Percentiles rank a stretch among this genome's conserved stretches.
Evolutionary conservation across 2,113 vertebrate genomes (phyloP).

Genomic region (Perccottus glenii): DNA sequence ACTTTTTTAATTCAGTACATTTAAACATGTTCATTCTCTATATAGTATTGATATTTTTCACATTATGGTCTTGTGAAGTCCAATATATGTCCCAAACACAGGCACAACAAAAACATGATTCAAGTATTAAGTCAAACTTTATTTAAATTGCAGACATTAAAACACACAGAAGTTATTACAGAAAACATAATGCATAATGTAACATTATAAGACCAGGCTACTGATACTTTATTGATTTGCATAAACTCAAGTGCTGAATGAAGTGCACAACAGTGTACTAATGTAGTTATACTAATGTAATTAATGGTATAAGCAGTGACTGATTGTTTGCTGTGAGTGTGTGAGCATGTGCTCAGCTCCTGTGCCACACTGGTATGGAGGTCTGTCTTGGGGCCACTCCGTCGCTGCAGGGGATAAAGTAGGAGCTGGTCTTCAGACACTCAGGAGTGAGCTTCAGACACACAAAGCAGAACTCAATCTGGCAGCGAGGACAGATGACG

Average conservation of each 20-base stretch:
- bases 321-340: not conserved
- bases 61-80: not conserved
- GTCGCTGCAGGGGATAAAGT: slow-evolving; percentile 43
- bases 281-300: no score
- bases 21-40: no score
- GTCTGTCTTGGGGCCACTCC: slow-evolving; percentile 71
- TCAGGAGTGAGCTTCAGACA: slow-evolving; percentile 66
- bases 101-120: not conserved
- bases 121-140: not conserved
- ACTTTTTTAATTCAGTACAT: no score
- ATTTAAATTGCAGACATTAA: not conserved
- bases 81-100: not conserved
- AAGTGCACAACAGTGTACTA: not conserved
- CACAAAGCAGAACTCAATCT: slow-evolving; percentile 71
- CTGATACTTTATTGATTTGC: no score
- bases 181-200: not conserved
- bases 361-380: slow-evolving; percentile 58
- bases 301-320: not conserved
- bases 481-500: slow-evolving; percentile 68
- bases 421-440: slow-evolving; percentile 47
- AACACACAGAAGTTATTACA: not conserved
- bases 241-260: not conserved
- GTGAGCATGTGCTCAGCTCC: not conserved
- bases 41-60: not conserved
- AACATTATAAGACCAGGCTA: no score